Conservation (phyloP, 2,113 vertebrate genomes). For the Naja naja region DNA sequence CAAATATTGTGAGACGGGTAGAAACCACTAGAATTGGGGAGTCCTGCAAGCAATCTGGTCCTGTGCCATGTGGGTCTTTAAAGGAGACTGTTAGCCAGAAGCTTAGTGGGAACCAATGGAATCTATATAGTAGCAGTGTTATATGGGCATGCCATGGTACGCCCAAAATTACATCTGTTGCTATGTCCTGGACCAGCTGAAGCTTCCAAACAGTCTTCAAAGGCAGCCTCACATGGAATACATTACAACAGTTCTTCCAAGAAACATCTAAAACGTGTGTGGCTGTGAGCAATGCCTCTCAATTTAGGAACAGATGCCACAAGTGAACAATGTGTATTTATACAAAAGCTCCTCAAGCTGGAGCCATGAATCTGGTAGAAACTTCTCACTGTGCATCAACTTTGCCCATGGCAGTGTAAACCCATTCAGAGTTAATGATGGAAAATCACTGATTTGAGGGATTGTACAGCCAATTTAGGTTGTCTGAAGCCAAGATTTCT, state of each 20-base stretch:
- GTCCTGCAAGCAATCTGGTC: background rate
- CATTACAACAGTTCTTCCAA: background rate
- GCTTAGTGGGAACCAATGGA: background rate
- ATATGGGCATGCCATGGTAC: background rate
- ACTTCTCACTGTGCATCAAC: background rate
- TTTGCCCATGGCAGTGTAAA: background rate
- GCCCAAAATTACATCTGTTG: background rate
- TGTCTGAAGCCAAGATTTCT: background rate
- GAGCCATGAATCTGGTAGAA: background rate
- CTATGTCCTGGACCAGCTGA: background rate
- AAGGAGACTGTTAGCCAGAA: background rate
- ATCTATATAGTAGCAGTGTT: background rate
- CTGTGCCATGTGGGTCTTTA: background rate
- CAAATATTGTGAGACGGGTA: background rate
- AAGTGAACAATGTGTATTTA: background rate
- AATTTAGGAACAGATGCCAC: background rate
- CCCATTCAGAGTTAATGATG: background rate
- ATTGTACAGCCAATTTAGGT: background rate
- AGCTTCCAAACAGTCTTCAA: background rate
- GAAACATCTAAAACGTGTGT: background rate
- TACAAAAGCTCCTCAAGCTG: background rate
- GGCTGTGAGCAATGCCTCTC: background rate
- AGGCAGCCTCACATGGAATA: background rate
- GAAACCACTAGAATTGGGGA: background rate
- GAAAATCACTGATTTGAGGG: background rate